These are phyloP conservation scores for Bothrops jararaca DNA, from an alignment of 2,113 vertebrate genomes.

Conservation along the genomic window DNA sequence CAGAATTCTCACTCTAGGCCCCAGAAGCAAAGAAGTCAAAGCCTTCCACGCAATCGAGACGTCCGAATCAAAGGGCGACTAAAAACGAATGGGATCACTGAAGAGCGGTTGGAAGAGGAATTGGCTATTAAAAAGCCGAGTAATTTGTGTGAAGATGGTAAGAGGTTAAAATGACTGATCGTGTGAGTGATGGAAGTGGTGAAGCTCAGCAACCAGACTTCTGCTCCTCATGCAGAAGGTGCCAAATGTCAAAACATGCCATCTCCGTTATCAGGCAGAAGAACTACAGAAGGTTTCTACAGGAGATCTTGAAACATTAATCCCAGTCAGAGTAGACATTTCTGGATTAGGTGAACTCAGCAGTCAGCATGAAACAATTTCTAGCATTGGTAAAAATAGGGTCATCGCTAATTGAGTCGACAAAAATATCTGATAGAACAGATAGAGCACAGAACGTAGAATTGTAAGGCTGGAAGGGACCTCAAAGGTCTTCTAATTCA, in stretches of 20 bases:
- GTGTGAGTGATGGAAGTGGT: not conserved
- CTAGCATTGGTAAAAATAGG: not conserved
- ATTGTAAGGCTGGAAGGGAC: no score
- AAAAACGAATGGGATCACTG: constrained; percentile 64
- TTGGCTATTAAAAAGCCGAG: constrained; percentile 66
- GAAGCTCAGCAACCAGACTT: not conserved
- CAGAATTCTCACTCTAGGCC: constrained; percentile 70
- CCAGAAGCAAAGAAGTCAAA: constrained; percentile 86
- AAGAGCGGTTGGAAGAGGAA: constrained; percentile 76
- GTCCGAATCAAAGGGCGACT: constrained; percentile 48
- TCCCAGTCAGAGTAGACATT: not conserved
- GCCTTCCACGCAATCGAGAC: constrained; percentile 83
- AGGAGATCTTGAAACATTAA: no score
- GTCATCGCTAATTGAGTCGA: not conserved
- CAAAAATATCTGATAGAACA: not conserved
- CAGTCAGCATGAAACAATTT: not conserved
- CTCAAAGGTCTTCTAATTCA: not conserved
- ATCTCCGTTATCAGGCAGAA: not conserved
- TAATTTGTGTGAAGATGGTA: constrained; percentile 65
- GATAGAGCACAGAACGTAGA: no score
- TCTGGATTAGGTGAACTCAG: not conserved
- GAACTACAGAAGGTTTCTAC: not conserved
- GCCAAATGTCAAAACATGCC: not conserved
- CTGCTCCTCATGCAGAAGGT: not conserved
- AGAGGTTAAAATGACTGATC: constrained; percentile 6